Base-by-base conservation (phyloP, 2,113 vertebrate species). In the Phoxinus phoxinus region DNA sequence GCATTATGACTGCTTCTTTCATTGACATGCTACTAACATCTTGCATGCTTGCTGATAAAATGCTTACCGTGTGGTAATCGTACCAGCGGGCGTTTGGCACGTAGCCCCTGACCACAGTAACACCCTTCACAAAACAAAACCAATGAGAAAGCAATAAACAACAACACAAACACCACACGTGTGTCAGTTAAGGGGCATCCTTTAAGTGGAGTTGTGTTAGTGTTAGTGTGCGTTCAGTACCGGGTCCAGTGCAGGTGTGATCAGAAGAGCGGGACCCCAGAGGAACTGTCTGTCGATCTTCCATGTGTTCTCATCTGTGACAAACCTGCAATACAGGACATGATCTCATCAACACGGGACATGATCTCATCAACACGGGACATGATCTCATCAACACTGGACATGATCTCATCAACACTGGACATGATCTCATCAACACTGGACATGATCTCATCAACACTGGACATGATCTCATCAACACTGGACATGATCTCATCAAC, bases 261-360 rank as follows among this genome's bases (percentile, higher is more conserved):
- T 96, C 83, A 99, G 95, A 78, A 99, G 93, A 9, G 96, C 97
- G 12, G 96, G 95, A 5, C 98, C 98, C 96, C 97, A 96, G 0
- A 99, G 94, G 93, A 99, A 98, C 87, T 98, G 97, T 27, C 63
- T 65, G 13, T 96, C 37, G 44, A 98, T 89, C 0, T 92, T 91
- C 97, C 97, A 98, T 32, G 98, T 99, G 0, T 0, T 23, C 72
- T 0, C 93, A 82, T 97, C 97, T 0, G 87, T 32, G 77, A 95
- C 94, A 94, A 98, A 99, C 93, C 98, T 99, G 81, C 59, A 81
- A 84, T 53, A 77, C 63, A 63, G 0, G 83, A 58, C 72, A 46
- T 32, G 6, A 69, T 35, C 53, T 71, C 86, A 4, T 30, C 15
- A 25, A 41, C 77, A 25, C 7, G 21, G 46, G 48, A 48, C 72